Percentiles rank a stretch among this genome's conserved stretches.
Conservation (phyloP, 2,888 invertebrate species). For the Tanypteryx hageni region DNA sequence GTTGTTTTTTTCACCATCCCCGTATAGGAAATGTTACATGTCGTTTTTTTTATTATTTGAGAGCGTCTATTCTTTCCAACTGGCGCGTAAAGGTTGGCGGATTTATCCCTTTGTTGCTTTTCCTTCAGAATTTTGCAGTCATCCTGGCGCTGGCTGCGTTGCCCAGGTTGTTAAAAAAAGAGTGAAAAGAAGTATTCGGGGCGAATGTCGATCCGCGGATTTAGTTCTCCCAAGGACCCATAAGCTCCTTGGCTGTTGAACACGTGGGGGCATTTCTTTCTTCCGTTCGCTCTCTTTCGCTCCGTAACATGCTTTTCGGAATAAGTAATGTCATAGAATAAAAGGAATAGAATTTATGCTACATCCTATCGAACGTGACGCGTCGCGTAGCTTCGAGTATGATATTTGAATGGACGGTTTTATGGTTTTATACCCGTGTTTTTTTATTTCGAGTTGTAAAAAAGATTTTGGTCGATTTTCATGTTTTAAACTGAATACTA, state of each 20-base stretch:
- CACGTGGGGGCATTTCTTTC: not conserved
- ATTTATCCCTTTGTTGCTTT: not conserved
- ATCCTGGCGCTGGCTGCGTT: not conserved
- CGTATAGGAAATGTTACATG: not conserved
- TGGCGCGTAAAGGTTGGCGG: not conserved
- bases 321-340: not conserved
- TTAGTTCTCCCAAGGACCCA: conserved; percentile 17
- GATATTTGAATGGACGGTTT: too few relatives aligned
- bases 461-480: too few relatives aligned
- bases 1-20: too few relatives aligned
- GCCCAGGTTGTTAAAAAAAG: conserved; percentile 14
- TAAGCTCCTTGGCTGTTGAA: conserved; percentile 5
- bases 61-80: not conserved
- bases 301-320: not conserved
- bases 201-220: conserved; percentile 23
- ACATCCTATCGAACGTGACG: not conserved
- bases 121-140: not conserved
- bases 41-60: not conserved
- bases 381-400: not conserved
- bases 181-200: conserved; percentile 3
- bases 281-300: not conserved
- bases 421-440: too few relatives aligned
- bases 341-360: not conserved
- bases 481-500: too few relatives aligned
- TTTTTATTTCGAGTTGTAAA: too few relatives aligned